Percentiles rank a stretch among this genome's conserved stretches.
These are phyloP conservation scores for Pardosa pseudoannulata DNA, from an alignment of 2,888 invertebrate genomes.

Conservation along the genomic window DNA sequence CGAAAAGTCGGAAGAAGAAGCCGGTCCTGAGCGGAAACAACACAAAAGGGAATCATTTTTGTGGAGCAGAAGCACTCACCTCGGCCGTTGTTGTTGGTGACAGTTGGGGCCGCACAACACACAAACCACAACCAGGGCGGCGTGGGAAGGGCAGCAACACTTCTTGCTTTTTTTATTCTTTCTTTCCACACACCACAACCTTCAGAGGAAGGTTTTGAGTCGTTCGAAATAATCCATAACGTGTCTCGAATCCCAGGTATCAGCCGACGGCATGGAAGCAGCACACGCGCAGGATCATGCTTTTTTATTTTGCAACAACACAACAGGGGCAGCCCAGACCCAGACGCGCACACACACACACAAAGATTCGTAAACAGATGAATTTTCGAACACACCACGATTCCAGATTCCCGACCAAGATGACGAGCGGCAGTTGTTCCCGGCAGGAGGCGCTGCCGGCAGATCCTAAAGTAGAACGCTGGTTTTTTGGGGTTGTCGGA, in stretches of 20 bases:
- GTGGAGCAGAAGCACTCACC: neutral
- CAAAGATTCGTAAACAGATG: slow-evolving; percentile 3
- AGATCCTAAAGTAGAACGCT: neutral
- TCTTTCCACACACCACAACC: neutral
- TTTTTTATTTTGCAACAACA: no score
- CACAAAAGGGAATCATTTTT: neutral
- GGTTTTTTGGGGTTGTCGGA: neutral
- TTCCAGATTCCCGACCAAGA: neutral
- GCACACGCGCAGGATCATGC: neutral
- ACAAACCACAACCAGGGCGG: neutral
- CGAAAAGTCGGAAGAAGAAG: neutral
- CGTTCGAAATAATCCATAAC: slow-evolving; percentile 8
- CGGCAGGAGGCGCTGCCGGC: neutral
- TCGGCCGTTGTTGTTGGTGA: slow-evolving; percentile 15
- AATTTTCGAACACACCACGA: slow-evolving; percentile 8
- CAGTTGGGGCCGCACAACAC: slow-evolving; percentile 6
- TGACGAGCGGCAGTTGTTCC: neutral
- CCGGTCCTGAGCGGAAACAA: no score
- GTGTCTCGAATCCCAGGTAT: neutral
- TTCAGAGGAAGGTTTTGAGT: neutral
- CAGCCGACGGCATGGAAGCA: neutral
- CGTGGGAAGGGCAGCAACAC: neutral
- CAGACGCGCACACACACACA: neutral
- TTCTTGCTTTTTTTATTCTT: no score
- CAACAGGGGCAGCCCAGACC: no score